A percentile compares a stretch with the other conserved stretches of the same genome.
phyloP scores from a whole-genome alignment of 2,888 invertebrate species.

The Stictocephala bisonia region DNA sequence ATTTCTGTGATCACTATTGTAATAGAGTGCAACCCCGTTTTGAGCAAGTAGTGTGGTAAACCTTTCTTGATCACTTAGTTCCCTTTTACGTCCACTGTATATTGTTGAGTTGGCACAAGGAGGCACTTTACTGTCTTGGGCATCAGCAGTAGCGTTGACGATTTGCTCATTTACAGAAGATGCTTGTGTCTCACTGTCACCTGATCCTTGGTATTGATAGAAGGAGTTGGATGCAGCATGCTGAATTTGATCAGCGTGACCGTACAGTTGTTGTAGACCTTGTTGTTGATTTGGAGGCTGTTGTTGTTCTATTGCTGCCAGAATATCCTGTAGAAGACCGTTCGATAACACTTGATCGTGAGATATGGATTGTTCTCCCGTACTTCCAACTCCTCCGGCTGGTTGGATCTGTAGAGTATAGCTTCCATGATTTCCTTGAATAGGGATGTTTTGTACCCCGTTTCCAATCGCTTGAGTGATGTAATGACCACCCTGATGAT shows the following conservation, averaged over 20 bases:
- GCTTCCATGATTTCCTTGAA: conserved; percentile 69
- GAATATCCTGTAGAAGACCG: conserved; percentile 81
- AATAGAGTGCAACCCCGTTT: conserved; percentile 55
- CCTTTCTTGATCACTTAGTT: conserved; percentile 61
- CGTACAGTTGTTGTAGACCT: conserved; percentile 42
- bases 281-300: conserved; percentile 47
- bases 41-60: conserved; percentile 58
- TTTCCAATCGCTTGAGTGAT: conserved; percentile 38
- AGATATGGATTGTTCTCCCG: conserved; percentile 68
- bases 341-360: conserved; percentile 84
- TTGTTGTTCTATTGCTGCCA: conserved; percentile 82
- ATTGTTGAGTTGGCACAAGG: conserved; percentile 66
- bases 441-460: conserved; percentile 65
- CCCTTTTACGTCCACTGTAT: conserved; percentile 62
- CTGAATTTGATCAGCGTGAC: conserved; percentile 33
- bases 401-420: conserved; percentile 84
- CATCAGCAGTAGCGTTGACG: conserved; percentile 25
- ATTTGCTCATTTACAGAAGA: conserved; percentile 18
- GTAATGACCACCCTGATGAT: conserved; percentile 15
- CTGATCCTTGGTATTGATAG: conserved; percentile 41
- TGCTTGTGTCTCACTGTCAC: conserved; percentile 43
- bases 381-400: conserved; percentile 69
- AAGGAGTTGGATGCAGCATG: conserved; percentile 36
- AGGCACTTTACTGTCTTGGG: background rate
- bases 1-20: conserved; percentile 50